Evolutionary conservation across 2,113 vertebrate species (phyloP), one percentile per base, ranked within the genome.

Genomic region (Corythornis madagascariensis): DNA sequence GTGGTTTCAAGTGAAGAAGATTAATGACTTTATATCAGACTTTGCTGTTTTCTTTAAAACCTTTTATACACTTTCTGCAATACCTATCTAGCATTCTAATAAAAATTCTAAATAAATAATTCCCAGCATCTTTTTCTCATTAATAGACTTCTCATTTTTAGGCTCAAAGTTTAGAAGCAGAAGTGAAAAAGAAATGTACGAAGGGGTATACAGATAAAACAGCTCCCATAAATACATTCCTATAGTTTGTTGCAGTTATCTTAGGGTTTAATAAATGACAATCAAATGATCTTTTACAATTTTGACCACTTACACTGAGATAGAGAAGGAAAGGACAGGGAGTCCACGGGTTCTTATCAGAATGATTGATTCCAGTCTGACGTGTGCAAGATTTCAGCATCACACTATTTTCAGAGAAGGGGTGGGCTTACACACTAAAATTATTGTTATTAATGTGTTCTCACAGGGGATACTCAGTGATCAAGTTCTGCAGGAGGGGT

Each of bases 21-120:
- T n/a, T 11, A 86, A 87, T 77, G 66, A 73, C 56, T 94, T 92
- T 59, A 61, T 40, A 85, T 52, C 38, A 76, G 84, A 66, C 45
- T 89, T 69, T 76, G 38, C 73, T 63, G 75, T 22, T 76, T 95
- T 77, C 75, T 66, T 76, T 73, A 69, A 63, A 84, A 60, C 29
- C n/a, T 82, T 87, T 66, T 38, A 25, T 53, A 25, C 3, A 19
- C 29, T 85, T 86, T 63, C 55, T 83, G 52, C 52, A 60, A 42
- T 45, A 45, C 56, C 77, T 33, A 59, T 60, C 38, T 73, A 70
- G 18, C 0, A 38, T 38, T 38, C 38, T 38, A 38, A 38, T 38
- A 38, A 38, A 38, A 38, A 38, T 38, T 38, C 38, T 38, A 38
- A 38, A 38, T 38, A 38, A 38, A 38, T 0, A 0, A 64, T 69